Evolutionary conservation across 2,888 invertebrate genomes (phyloP), one percentile per base, ranked within the genome.

Genomic region (Ganaspis brasiliensis): DNA sequence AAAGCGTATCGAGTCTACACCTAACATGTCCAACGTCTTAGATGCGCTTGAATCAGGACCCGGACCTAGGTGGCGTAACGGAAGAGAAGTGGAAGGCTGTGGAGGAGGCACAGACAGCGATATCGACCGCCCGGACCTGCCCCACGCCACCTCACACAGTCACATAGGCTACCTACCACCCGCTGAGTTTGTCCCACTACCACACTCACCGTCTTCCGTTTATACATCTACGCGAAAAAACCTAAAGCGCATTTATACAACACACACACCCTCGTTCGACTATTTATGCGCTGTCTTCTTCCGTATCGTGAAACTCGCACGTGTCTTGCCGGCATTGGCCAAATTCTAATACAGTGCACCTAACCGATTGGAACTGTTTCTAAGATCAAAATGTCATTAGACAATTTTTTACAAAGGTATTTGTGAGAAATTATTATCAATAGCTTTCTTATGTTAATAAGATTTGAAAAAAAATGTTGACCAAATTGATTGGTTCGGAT

Each of bases 111-210:
- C 93, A 94, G 94, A 94, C 94, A 94, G 93, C 93, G 93, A 92
- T 93, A 94, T 94, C 94, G 94, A 94, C 94, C 94, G 93, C 82
- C 91, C 93, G 89, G 93, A 93, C 94, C 93, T 90, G 89, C 90
- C 90, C 88, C 90, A 89, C 87, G 88, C 89, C 87, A 85, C 87
- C 79, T 82, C 80, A 80, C 82, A 81, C 79, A 92, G 91, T 92
- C 92, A 92, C 81, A 76, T 74, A 79, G 73, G 73, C 76, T 73
- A 76, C 76, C 75, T 79, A 75, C 81, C 79, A 78, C 72, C 82
- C 81, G 75, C 74, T 73, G 71, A 67, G 59, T 79, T 76, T 76
- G 75, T 73, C 80, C 67, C 45, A 67, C 67, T 67, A 67, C 45
- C 45, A 67, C 45, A 67, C 24, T 67, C 84, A 76, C 81, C 82